Evolutionary conservation across 1,140 invertebrate species (phyloP), one percentile per base, ranked within the genome.

Genomic region (Bacillus rossius): DNA sequence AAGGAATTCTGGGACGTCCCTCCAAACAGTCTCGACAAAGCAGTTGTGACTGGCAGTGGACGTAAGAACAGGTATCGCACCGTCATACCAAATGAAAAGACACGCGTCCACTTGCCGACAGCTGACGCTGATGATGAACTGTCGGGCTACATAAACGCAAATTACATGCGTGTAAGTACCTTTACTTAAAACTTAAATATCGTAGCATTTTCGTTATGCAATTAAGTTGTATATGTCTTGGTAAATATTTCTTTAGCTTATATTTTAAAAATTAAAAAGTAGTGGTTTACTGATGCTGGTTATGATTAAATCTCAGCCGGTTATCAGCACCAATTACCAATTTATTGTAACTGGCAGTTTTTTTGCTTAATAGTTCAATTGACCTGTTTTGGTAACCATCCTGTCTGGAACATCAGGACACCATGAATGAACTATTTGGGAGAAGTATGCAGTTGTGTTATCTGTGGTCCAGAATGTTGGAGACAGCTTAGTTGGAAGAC

Each of bases 1-100:
- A 85, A 89, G 65, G 92, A 96, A 70, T 95, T 96, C 71, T 95
- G 92, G 91, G 91, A 94, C 72, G 86, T 96, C 61, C 92, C 92
- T 0, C 82, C 90, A 25, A 96, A 96, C 73, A 84, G 91, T 62
- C 89, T 93, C 55, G 91, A 95, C 63, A 89, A 91, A 67, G 84
- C 91, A 4, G 84, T 89, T 67, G 86, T 95, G 3, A 88, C 87
- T 49, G 93, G 93, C 3, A 91, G 89, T n/a, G 89, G 91, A 59
- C 81, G 85, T 16, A 94, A 94, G 73, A 96, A 96, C 74, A 82
- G 93, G 62, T 96, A 96, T 69, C 85, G 86, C 68, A 87, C 89
- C 0, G 92, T 96, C 48, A 75, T 96, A 63, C 92, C 93, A 4
- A 96, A 94, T 71, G 83, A 90, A 66, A 83, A 86, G 62, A 88